phyloP scores from a whole-genome alignment of 2,113 vertebrate species.

The Dipodomys spectabilis region DNA sequence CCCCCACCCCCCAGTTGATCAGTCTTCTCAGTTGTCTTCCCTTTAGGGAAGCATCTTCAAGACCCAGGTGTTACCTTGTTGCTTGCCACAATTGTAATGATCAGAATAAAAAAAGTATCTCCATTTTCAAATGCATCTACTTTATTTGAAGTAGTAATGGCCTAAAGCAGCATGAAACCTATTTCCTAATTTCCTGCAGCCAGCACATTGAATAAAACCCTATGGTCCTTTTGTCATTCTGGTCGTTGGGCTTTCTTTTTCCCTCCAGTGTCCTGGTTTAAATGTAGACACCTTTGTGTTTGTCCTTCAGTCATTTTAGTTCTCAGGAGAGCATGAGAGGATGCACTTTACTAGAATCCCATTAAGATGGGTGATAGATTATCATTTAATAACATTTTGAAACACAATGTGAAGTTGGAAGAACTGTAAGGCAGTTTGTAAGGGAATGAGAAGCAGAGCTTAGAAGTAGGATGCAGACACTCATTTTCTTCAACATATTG shows the following conservation, averaged over 20 bases:
- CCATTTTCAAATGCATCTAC: conserved; percentile 52
- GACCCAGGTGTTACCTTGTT: conserved; percentile 16
- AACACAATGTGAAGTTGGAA: background rate
- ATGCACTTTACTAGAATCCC: background rate
- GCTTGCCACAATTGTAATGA: background rate
- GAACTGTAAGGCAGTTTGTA: background rate
- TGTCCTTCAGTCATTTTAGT: background rate
- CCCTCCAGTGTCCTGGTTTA: conserved; percentile 3
- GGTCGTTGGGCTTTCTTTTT: background rate
- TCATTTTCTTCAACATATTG: background rate
- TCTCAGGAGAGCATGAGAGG: background rate
- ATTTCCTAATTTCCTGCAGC: background rate
- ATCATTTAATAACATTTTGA: conserved; percentile 11
- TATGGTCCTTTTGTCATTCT: conserved; percentile 3
- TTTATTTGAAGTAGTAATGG: conserved; percentile 56
- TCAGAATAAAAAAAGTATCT: conserved; percentile 17
- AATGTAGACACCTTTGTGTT: background rate
- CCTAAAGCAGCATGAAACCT: conserved; percentile 40
- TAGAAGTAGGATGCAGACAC: background rate
- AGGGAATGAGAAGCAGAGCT: background rate
- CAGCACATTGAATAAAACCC: background rate
- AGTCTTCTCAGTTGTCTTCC: background rate
- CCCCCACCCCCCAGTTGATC: background rate
- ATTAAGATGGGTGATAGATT: background rate
- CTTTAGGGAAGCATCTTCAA: background rate